Evolutionary conservation across 2,113 vertebrate genomes (phyloP).

Genomic region (Phocoena sinus): DNA sequence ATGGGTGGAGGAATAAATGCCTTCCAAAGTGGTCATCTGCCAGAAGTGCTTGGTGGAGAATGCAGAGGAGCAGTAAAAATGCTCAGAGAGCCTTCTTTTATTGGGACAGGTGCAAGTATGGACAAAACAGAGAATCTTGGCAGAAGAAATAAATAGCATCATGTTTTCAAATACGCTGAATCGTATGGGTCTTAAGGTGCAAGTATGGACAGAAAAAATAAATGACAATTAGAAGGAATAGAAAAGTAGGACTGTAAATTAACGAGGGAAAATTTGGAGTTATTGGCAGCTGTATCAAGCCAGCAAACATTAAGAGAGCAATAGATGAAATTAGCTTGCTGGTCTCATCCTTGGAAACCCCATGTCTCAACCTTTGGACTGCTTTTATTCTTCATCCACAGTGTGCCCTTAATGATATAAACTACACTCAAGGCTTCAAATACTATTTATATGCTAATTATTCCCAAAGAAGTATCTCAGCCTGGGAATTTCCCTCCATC

Average conservation of each 20-base stretch:
- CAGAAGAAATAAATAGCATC: not conserved
- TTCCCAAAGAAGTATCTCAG: not conserved
- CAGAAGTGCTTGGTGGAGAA: not conserved
- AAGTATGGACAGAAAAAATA: not conserved
- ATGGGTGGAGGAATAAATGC: too few species aligned
- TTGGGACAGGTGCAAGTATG: not conserved
- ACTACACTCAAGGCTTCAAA: not conserved
- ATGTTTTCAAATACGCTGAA: not conserved
- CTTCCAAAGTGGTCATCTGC: not conserved
- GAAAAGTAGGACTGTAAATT: not conserved
- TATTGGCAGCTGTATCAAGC: not conserved
- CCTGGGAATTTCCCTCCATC: not conserved
- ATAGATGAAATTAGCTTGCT: not conserved
- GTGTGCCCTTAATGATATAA: not conserved
- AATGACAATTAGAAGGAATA: not conserved
- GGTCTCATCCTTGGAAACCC: not conserved
- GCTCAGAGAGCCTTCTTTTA: not conserved
- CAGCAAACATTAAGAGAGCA: not conserved
- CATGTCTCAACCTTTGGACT: not conserved
- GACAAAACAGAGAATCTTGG: not conserved
- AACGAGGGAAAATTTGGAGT: not conserved
- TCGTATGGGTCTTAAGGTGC: not conserved
- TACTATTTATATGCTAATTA: not conserved
- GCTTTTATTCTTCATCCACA: not conserved
- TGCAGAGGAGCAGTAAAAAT: fast-evolving